These are phyloP conservation scores for Drosophila longiperda DNA, from an alignment of 2,888 invertebrate species.

Conservation along the genomic window DNA sequence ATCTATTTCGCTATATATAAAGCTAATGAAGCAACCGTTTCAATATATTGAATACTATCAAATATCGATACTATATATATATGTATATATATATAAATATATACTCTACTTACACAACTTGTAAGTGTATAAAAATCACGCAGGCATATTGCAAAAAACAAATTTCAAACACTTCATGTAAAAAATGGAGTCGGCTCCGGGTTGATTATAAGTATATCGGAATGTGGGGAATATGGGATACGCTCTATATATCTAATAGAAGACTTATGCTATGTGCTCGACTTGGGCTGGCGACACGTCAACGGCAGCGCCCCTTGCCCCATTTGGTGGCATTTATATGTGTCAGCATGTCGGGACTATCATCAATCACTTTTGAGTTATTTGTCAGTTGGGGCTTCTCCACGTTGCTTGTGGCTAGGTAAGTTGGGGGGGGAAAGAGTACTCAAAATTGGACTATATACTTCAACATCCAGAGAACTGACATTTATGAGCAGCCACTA, in stretches of 20 bases:
- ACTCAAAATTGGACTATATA: constrained; percentile 22
- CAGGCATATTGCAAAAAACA: constrained; percentile 53
- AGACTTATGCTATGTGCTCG: constrained; percentile 32
- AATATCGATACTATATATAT: not conserved
- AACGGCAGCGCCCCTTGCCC: constrained; percentile 66
- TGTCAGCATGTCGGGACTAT: constrained; percentile 74
- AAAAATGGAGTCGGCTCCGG: not conserved
- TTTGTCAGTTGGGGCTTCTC: constrained; percentile 67
- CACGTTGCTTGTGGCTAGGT: constrained; percentile 1
- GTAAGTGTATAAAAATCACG: constrained; percentile 14
- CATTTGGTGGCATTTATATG: constrained; percentile 78
- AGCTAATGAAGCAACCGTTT: not conserved
- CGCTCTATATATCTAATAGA: constrained; percentile 15
- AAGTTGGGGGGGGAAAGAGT: not conserved
- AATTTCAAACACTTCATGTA: constrained; percentile 32
- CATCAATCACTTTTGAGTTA: constrained; percentile 78
- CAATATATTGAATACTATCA: not conserved
- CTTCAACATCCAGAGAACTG: constrained; percentile 45
- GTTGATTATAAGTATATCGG: constrained; percentile 34
- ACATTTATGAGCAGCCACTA: constrained; percentile 73
- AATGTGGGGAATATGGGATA: constrained; percentile 48
- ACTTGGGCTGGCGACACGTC: constrained; percentile 54
- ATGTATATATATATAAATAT: no score
- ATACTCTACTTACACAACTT: not conserved
- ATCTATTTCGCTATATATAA: not conserved